Base-by-base conservation (phyloP, 2,113 vertebrate species). In the Centropus unirufus region DNA sequence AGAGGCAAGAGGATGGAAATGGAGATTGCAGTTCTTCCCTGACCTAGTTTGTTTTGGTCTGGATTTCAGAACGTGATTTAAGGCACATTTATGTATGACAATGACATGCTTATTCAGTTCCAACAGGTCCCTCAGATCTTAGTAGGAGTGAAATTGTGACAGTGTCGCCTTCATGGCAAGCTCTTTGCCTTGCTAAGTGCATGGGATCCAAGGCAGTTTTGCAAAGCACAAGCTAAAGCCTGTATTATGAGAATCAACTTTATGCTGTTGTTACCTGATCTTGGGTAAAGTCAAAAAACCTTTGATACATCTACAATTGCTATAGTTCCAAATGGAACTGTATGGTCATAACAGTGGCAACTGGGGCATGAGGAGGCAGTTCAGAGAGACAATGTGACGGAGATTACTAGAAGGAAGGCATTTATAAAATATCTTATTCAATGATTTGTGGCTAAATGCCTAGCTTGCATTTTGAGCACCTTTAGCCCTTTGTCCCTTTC, bases 1-100 rank as follows among this genome's bases (percentile, higher is more conserved):
- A 42, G 57, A 90, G 61, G 42, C 26, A 86, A 55, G 55, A n/a
- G 59, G 76, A 26, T 74, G 42, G 51, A 81, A 59, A 63, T 29
- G 8, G 18, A 70, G 44, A 5, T 83, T 54, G 52, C 10, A 30
- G 20, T 77, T 93, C 70, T 85, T 69, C 7, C 86, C 72, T 87
- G 73, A 63, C n/a, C 36, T 72, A 34, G 16, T 90, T 94, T 91
- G 39, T 26, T 61, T 83, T 67, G 34, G 59, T 63, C 57, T 2
- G 0, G 24, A 40, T 93, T 94, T 90, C 58, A 78, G n/a, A 89
- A 42, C 39, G 32, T 89, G 72, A 26, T 11, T 64, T 83, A 59
- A 64, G 49, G 83, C 52, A 74, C 39, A 68, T 63, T 89, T 78
- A 62, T 55, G 68, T 93, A 83, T 86, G 80, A 69, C 77, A 42